phyloP scores from a whole-genome alignment of 2,797 vertebrate genomes.

The Carapus acus region DNA sequence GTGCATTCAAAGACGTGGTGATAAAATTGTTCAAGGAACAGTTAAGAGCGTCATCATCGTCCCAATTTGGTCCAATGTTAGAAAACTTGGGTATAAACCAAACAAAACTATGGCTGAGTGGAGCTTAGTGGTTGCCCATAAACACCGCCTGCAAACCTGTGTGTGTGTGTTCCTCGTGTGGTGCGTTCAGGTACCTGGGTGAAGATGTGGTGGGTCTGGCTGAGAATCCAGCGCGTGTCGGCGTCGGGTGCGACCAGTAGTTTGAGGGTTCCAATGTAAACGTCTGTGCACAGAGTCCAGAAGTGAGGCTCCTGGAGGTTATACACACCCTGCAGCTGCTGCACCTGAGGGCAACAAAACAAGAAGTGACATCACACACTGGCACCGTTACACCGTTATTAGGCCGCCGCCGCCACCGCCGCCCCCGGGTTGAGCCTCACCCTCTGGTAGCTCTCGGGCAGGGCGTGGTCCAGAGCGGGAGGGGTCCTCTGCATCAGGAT shows the following conservation, averaged over 20 bases:
- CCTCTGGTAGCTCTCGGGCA: constrained; percentile 96
- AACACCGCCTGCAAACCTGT: too few relatives aligned
- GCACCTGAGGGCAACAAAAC: constrained; percentile 75
- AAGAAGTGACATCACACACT: background rate
- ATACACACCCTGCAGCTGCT: constrained; percentile 94
- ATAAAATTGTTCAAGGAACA: too few relatives aligned
- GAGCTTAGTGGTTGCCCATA: too few relatives aligned
- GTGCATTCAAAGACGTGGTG: too few relatives aligned
- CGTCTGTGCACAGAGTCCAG: constrained; percentile 95
- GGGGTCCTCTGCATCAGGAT: constrained; percentile 98
- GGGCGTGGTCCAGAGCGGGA: constrained; percentile 78
- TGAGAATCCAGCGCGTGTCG: constrained; percentile 92
- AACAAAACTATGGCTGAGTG: too few relatives aligned
- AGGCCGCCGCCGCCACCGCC: too few relatives aligned
- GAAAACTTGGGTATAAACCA: too few relatives aligned
- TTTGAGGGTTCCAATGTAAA: constrained; percentile 92
- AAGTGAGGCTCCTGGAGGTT: constrained; percentile 94
- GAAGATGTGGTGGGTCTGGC: constrained; percentile 96
- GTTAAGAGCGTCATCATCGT: too few relatives aligned
- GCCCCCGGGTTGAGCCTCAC: constrained; percentile 70
- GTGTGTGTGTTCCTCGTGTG: too few relatives aligned
- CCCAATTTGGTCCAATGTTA: too few relatives aligned
- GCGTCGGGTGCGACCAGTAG: constrained; percentile 92
- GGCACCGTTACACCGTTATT: too few relatives aligned
- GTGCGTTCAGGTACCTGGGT: constrained; percentile 80